phyloP scores from a whole-genome alignment of 2,113 vertebrate genomes.

The Pavo muticus region DNA sequence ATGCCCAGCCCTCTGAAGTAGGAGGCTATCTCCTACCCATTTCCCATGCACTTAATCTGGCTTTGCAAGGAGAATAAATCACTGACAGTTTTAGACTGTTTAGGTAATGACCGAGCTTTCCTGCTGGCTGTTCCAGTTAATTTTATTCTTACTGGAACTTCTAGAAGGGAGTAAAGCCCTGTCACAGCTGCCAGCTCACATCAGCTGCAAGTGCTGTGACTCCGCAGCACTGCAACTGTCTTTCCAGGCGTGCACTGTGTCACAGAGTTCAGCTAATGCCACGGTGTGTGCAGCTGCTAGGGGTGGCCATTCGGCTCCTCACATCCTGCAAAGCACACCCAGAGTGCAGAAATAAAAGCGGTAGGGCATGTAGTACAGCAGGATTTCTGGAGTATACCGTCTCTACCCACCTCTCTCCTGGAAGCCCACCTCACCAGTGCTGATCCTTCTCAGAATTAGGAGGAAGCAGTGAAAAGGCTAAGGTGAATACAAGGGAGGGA shows the following conservation, averaged over 20 bases:
- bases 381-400: background rate
- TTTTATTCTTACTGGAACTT: background rate
- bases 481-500: background rate
- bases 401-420: background rate
- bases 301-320: fast-evolving
- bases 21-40: background rate
- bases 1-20: background rate
- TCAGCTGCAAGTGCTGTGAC: background rate
- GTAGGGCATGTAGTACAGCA: fast-evolving
- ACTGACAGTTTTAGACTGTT: background rate
- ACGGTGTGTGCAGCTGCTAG: fast-evolving
- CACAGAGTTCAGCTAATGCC: fast-evolving
- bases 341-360: background rate
- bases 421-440: background rate
- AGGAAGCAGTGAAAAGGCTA: background rate
- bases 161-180: background rate
- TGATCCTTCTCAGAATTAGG: background rate
- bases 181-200: background rate
- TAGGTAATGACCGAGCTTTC: background rate
- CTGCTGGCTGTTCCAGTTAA: background rate
- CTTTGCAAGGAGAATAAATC: slow-evolving; percentile 3
- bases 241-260: background rate
- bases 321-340: fast-evolving
- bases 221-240: fast-evolving
- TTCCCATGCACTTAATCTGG: background rate